Conservation (phyloP, 2,888 invertebrate species). For the Pomacea canaliculata region DNA sequence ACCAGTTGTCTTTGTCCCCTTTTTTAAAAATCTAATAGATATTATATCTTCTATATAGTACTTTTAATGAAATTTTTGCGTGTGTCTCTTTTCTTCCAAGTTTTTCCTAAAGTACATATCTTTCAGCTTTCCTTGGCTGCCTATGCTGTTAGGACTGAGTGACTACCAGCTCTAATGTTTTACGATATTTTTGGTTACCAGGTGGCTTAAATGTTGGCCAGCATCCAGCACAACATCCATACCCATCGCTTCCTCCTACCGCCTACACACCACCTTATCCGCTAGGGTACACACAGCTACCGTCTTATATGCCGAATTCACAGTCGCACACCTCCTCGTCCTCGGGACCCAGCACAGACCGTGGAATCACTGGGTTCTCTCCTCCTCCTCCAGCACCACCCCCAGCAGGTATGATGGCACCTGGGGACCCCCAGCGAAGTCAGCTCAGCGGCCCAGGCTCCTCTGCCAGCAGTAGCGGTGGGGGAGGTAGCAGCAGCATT, state of each 20-base stretch:
- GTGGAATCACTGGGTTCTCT: neutral
- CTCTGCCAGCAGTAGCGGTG: constrained; percentile 1
- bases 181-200: neutral
- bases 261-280: neutral
- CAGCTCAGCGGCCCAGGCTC: neutral
- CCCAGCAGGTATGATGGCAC: neutral
- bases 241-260: neutral
- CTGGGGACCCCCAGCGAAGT: neutral
- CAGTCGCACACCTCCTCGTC: neutral
- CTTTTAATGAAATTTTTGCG: no score
- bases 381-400: constrained; percentile 1
- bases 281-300: neutral
- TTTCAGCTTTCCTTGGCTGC: no score
- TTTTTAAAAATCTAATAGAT: no score
- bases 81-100: no score
- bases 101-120: no score
- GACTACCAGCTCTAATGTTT: neutral
- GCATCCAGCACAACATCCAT: neutral
- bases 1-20: no score
- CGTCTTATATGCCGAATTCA: neutral
- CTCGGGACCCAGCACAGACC: neutral
- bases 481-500: neutral
- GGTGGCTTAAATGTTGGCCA: neutral
- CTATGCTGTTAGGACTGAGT: no score
- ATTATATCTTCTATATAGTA: no score